Evolutionary conservation across 2,888 invertebrate species (phyloP).

Genomic region (Laspeyria flexula): DNA sequence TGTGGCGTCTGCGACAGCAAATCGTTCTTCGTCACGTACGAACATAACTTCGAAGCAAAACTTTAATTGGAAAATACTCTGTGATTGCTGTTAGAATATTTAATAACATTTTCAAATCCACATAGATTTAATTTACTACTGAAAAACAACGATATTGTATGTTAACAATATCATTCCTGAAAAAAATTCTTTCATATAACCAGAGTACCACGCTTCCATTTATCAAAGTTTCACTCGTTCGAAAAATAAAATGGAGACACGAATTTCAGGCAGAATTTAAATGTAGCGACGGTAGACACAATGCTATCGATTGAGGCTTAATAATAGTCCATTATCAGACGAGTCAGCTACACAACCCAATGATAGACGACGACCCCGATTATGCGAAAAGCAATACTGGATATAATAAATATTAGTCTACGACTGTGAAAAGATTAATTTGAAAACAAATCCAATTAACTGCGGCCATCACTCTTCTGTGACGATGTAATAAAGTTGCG

Average conservation of each 20-base stretch:
- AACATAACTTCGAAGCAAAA: slow-evolving; percentile 63
- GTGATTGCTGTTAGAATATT: slow-evolving; percentile 6
- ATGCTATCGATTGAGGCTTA: slow-evolving; percentile 40
- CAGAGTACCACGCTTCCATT: not conserved
- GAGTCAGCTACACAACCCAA: slow-evolving; percentile 14
- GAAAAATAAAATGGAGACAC: slow-evolving; percentile 30
- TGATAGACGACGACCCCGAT: slow-evolving; percentile 36
- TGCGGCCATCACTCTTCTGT: slow-evolving; percentile 28
- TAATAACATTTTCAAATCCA: not conserved
- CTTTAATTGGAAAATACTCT: slow-evolving; percentile 74
- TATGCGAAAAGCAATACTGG: slow-evolving; percentile 37
- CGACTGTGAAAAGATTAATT: slow-evolving; percentile 28
- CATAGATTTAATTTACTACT: too few relatives aligned
- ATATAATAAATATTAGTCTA: slow-evolving; percentile 32
- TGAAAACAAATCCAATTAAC: slow-evolving; percentile 38
- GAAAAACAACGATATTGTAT: too few relatives aligned
- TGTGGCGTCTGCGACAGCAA: slow-evolving; percentile 47
- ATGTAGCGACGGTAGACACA: slow-evolving; percentile 22
- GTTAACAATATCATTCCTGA: too few relatives aligned
- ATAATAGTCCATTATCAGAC: slow-evolving; percentile 40
- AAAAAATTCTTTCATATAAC: not conserved
- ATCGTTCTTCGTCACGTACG: slow-evolving; percentile 44
- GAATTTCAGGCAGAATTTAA: slow-evolving; percentile 29
- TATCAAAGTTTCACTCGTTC: slow-evolving; percentile 1
- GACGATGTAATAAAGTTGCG: slow-evolving; percentile 21